Conservation (phyloP, 1,140 invertebrate species). For the Rhopalosiphum maidis region DNA sequence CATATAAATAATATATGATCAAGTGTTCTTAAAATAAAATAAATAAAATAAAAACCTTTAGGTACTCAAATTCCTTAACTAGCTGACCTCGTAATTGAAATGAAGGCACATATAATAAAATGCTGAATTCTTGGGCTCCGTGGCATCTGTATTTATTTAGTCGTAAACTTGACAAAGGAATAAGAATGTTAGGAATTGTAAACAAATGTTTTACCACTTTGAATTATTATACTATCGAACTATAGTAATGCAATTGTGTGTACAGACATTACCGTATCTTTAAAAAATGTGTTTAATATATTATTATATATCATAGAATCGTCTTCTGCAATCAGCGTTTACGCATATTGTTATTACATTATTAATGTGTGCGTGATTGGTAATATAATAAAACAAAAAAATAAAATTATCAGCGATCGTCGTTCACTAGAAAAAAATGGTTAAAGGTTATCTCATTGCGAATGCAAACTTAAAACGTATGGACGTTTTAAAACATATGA, state of each 20-base stretch:
- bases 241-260: conserved; percentile 3
- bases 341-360: background rate
- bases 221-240: background rate
- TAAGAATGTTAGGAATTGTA: conserved; percentile 42
- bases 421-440: background rate
- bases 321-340: background rate
- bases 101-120: conserved; percentile 25
- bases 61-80: conserved; percentile 30
- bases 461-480: background rate
- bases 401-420: background rate
- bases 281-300: background rate
- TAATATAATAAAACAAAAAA: background rate
- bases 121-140: conserved; percentile 11
- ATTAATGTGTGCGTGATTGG: background rate
- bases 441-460: too few species aligned
- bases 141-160: conserved; percentile 31
- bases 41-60: conserved; percentile 7
- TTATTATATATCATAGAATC: background rate
- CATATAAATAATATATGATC: background rate
- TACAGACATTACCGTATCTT: background rate
- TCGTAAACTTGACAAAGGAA: conserved; percentile 26
- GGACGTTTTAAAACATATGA: background rate
- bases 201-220: conserved; percentile 44
- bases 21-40: conserved; percentile 23
- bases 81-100: conserved; percentile 49